Conservation (phyloP, 2,888 invertebrate genomes). For the Zaprionus bogoriensis region DNA sequence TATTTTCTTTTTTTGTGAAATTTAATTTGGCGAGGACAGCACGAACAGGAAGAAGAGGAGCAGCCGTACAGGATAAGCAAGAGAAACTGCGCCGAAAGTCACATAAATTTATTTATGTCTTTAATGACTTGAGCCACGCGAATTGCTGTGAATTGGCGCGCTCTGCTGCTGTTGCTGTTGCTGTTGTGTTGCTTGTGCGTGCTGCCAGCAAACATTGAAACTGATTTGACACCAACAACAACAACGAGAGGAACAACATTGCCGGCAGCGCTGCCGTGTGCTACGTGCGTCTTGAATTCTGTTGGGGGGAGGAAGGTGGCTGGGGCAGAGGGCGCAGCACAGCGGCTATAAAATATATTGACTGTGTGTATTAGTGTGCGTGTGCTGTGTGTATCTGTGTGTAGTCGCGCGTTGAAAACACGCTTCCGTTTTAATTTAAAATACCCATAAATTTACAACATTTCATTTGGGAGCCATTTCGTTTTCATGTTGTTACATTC, state of each 20-base stretch:
- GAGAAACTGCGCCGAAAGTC: slow-evolving; percentile 65
- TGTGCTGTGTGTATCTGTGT: slow-evolving; percentile 30
- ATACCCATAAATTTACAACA: slow-evolving; percentile 82
- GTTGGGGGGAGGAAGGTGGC: slow-evolving; percentile 12
- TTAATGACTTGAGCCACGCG: slow-evolving; percentile 78
- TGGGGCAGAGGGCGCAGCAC: slow-evolving; percentile 34
- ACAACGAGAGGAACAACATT: slow-evolving; percentile 16
- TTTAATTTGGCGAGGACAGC: slow-evolving; percentile 44
- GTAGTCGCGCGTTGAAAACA: slow-evolving; percentile 75
- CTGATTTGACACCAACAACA: slow-evolving; percentile 71
- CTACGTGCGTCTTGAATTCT: slow-evolving; percentile 66
- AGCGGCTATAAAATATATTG: slow-evolving; percentile 72
- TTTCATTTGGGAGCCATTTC: slow-evolving; percentile 82
- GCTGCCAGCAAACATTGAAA: slow-evolving; percentile 68
- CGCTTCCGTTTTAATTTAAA: slow-evolving; percentile 83
- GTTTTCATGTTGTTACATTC: slow-evolving; percentile 72
- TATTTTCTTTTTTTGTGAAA: slow-evolving; percentile 31
- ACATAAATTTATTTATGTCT: slow-evolving; percentile 80
- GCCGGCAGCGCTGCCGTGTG: slow-evolving; percentile 52
- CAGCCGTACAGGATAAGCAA: slow-evolving; percentile 17
- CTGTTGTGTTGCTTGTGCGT: slow-evolving; percentile 38
- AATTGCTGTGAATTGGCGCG: slow-evolving; percentile 67
- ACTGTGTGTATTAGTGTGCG: slow-evolving; percentile 50
- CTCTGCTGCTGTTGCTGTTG: slow-evolving; percentile 28
- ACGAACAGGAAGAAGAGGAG: not conserved